Percentiles rank a stretch among this genome's conserved stretches.
These are phyloP conservation scores for Falco naumanni DNA, from an alignment of 2,797 vertebrate species.

Conservation along the genomic window DNA sequence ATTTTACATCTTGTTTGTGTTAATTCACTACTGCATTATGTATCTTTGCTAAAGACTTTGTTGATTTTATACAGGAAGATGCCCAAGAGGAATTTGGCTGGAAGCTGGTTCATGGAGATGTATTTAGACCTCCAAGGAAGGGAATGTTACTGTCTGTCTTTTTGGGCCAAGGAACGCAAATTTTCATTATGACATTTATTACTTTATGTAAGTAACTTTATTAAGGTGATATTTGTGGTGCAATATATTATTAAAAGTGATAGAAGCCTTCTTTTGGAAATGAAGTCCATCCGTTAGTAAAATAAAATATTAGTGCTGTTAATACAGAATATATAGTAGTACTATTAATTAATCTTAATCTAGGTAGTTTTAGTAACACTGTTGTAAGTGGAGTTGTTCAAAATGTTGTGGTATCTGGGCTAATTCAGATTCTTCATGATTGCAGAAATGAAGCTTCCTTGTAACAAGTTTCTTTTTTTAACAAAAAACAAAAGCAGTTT, in stretches of 20 bases:
- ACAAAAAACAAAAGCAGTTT: background rate
- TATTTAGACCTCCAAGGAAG: slow-evolving; percentile 88
- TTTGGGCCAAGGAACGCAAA: slow-evolving; percentile 91
- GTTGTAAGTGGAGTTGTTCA: background rate
- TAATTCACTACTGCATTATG: slow-evolving; percentile 41
- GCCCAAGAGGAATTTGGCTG: slow-evolving; percentile 91
- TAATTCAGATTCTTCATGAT: background rate
- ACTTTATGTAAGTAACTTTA: slow-evolving; percentile 86
- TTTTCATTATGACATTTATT: slow-evolving; percentile 94
- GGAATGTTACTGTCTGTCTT: slow-evolving; percentile 91
- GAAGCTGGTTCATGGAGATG: slow-evolving; percentile 91
- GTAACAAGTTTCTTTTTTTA: background rate
- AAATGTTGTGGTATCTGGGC: background rate
- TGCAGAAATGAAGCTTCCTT: background rate
- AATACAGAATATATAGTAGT: no score
- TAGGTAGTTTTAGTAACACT: background rate
- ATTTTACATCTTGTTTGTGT: slow-evolving; percentile 44
- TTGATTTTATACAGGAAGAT: slow-evolving; percentile 80
- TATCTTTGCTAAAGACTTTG: slow-evolving; percentile 45
- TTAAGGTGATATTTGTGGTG: background rate
- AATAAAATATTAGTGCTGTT: background rate
- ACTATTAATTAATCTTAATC: background rate
- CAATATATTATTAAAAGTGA: background rate
- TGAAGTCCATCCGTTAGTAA: background rate
- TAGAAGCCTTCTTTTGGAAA: background rate